Evolutionary conservation across 2,797 vertebrate genomes (phyloP).

Genomic region (Lithobates pipiens): DNA sequence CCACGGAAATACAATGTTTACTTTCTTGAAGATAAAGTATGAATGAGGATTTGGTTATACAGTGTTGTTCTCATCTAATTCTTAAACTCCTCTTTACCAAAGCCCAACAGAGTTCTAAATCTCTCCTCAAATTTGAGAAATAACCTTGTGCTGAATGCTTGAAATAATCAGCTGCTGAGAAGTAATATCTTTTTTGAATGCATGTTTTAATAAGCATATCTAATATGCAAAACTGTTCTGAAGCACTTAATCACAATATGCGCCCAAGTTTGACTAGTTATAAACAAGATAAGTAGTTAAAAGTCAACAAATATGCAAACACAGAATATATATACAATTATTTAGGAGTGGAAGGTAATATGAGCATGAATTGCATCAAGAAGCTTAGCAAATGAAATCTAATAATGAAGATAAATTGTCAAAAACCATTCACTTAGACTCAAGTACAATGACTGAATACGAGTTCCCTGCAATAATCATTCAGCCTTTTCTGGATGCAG

Average conservation of each 20-base stretch:
- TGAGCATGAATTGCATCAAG: not conserved
- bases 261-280: not conserved
- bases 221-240: not conserved
- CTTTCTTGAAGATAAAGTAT: not conserved
- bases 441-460: not conserved
- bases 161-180: not conserved
- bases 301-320: not conserved
- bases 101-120: not conserved
- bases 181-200: not conserved
- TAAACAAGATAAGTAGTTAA: conserved; percentile 3
- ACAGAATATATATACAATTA: not conserved
- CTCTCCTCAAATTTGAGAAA: not conserved
- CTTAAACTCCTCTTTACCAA: not conserved
- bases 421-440: not conserved
- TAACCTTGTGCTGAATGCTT: not conserved
- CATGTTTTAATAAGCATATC: not conserved
- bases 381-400: not conserved
- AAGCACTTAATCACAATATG: not conserved
- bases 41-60: not conserved
- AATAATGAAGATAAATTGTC: not conserved
- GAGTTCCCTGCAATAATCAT: not conserved
- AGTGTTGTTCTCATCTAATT: not conserved
- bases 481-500: not conserved
- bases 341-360: not conserved
- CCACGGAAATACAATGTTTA: not conserved